Percentiles rank a stretch among this genome's conserved stretches.
Conservation (phyloP, 2,888 invertebrate genomes). For the Antitype chi region DNA sequence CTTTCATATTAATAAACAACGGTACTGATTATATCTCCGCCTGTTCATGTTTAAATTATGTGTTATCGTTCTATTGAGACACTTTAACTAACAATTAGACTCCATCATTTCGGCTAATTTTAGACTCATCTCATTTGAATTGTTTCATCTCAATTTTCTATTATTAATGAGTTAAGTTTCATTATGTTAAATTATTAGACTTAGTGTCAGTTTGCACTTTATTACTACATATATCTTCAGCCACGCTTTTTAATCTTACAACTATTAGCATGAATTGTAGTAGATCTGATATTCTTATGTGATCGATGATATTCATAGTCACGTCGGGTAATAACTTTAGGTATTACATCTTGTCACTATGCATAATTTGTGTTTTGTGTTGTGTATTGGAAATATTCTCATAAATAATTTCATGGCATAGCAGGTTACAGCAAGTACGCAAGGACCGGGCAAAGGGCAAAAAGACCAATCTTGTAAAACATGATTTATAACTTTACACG, state of each 20-base stretch:
- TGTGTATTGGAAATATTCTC: constrained; percentile 33
- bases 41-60: constrained; percentile 47
- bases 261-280: constrained; percentile 10
- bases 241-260: constrained; percentile 25
- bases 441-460: constrained; percentile 14
- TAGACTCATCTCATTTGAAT: constrained; percentile 53
- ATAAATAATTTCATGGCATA: constrained; percentile 24
- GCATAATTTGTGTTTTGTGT: constrained; percentile 43
- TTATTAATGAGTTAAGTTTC: constrained; percentile 45
- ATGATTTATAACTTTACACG: background rate
- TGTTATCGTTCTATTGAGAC: constrained; percentile 54
- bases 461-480: constrained; percentile 4
- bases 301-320: constrained; percentile 42
- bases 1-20: constrained; percentile 57
- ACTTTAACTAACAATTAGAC: constrained; percentile 55
- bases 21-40: constrained; percentile 53
- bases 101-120: constrained; percentile 57
- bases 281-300: constrained; percentile 1
- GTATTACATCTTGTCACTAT: constrained; percentile 28
- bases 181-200: constrained; percentile 26
- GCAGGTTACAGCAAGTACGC: constrained; percentile 17
- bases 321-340: constrained; percentile 39
- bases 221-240: constrained; percentile 15
- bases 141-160: constrained; percentile 45
- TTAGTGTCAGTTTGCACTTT: constrained; percentile 23